Base-by-base conservation (phyloP, 2,113 vertebrate genomes). In the Theristicus caerulescens region DNA sequence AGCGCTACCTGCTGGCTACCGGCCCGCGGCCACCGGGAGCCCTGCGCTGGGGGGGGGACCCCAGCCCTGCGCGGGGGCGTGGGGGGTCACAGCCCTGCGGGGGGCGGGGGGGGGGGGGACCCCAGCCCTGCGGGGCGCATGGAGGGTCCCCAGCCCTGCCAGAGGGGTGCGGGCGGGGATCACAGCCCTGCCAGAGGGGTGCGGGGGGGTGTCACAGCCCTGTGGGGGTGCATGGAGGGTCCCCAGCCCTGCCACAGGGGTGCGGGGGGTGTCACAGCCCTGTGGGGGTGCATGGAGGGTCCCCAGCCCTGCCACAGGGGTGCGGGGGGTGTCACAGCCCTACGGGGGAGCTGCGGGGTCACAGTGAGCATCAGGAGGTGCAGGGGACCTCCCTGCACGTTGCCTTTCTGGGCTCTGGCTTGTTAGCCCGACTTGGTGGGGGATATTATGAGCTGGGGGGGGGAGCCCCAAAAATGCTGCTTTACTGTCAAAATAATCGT, bases 1-100 rank as follows among this genome's bases (percentile, higher is more conserved):
- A 94, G 94, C 82, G 92, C 94, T 80, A 66, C 26, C 92, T 92
- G 90, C 92, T 83, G 94, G 94, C 76, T 69, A 27, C 70, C 5
- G 38, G 7, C 38, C 36, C 38, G 62, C 34, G 7, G 24, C 40
- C 59, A 19, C n/a, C 11, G 9, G 19, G 51, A 16, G 29, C 51
- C 3, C n/a, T 5, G 49, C 70, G 38, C 38, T 7, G 36, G 62
- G 27, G 19, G 19, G 24, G 52, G 55, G 55, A 13, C 19, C 55
- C 18, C 55, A 19, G 17, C 17, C 54, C 55, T n/a, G 57, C 57
- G 52, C 16, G 29, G 54, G 6, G 8, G 13, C 17, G 16, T 17
- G 27, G 26, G 26, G 31, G 10, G 16, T 20, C 31, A 1, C 21
- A 2, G 2, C 66, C 6, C 10, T 3, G 40, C 7, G 12, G 10